Conservation (phyloP, 2,888 invertebrate species). For the Parnassius glacialis region DNA sequence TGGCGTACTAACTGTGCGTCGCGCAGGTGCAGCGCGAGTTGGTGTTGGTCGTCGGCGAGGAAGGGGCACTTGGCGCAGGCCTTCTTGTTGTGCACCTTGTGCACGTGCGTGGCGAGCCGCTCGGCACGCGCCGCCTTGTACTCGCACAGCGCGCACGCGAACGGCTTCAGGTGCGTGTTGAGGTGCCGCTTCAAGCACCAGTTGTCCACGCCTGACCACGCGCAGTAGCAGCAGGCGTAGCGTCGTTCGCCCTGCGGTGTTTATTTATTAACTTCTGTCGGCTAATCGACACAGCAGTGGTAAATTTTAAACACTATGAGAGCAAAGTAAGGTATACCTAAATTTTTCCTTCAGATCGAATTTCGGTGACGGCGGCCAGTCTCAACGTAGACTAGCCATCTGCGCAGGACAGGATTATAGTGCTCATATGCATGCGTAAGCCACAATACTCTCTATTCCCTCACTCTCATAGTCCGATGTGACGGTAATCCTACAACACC, state of each 20-base stretch:
- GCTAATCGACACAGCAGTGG: no score
- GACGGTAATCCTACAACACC: no score
- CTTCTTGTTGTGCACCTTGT: slow-evolving; percentile 95
- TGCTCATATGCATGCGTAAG: no score
- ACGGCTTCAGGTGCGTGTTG: slow-evolving; percentile 95
- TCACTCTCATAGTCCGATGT: no score
- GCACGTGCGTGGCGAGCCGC: slow-evolving; percentile 92
- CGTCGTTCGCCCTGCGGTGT: slow-evolving; percentile 83
- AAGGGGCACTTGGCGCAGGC: slow-evolving; percentile 94
- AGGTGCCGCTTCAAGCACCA: slow-evolving; percentile 96
- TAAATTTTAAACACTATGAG: no score
- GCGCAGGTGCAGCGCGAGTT: slow-evolving; percentile 88
- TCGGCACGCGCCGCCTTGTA: slow-evolving; percentile 96
- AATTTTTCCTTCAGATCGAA: no score
- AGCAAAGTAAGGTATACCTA: no score
- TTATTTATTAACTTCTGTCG: no score
- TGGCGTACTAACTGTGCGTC: slow-evolving; percentile 85
- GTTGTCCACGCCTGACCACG: slow-evolving; percentile 96
- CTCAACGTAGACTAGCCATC: no score
- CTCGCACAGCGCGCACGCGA: slow-evolving; percentile 93
- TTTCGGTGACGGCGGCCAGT: no score
- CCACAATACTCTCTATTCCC: no score
- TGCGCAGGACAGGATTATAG: no score
- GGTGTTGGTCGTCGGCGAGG: slow-evolving; percentile 90
- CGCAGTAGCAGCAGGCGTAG: slow-evolving; percentile 93